Conservation (phyloP, 2,113 vertebrate species). For the Hippocampus guttulatus region DNA sequence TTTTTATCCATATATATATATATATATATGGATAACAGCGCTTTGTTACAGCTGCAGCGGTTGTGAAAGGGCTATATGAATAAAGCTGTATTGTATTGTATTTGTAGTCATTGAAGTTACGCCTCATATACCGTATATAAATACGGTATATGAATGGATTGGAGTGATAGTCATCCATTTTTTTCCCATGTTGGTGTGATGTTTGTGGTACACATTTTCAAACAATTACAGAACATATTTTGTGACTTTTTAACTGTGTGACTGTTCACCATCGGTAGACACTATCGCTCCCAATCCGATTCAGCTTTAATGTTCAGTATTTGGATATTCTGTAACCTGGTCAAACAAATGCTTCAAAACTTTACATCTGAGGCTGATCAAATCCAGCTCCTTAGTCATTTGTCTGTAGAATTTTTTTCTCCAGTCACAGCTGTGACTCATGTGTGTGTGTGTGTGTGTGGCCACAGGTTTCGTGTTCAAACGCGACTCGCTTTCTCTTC, state of each 20-base stretch:
- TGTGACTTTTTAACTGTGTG: background rate
- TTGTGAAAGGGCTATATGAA: too few relatives aligned
- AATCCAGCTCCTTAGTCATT: background rate
- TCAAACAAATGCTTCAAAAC: background rate
- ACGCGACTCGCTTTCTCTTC: slow-evolving; percentile 29
- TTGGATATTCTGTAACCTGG: background rate
- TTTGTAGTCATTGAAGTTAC: too few relatives aligned
- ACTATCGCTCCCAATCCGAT: background rate
- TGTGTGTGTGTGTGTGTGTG: background rate
- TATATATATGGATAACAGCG: too few relatives aligned
- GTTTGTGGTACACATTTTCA: background rate
- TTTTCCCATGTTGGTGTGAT: background rate
- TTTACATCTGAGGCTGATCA: background rate
- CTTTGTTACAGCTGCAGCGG: too few relatives aligned
- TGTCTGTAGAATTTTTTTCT: background rate
- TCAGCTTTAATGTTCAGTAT: background rate
- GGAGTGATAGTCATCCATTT: too few relatives aligned
- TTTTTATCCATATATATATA: too few relatives aligned
- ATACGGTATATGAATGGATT: too few relatives aligned
- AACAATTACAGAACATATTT: background rate
- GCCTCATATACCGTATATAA: too few relatives aligned
- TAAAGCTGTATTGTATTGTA: too few relatives aligned
- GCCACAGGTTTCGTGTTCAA: slow-evolving; percentile 18
- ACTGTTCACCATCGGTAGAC: background rate
- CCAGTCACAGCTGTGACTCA: background rate